Evolutionary conservation across 2,888 invertebrate genomes (phyloP).

Genomic region (Nomada ferruginata): DNA sequence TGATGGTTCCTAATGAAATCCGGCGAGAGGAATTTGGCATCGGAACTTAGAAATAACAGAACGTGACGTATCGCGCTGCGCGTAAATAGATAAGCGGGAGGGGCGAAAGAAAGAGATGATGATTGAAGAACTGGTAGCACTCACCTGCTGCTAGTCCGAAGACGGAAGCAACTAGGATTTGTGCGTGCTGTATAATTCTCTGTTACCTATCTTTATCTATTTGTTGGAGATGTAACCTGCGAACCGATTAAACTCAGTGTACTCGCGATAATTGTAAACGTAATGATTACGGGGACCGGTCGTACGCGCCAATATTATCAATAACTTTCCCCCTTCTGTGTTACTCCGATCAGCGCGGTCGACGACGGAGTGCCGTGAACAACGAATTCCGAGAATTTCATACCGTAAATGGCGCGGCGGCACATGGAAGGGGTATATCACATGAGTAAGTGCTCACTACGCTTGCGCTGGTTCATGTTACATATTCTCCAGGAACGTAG

Average conservation of each 20-base stretch:
- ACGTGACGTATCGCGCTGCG: conserved; percentile 53
- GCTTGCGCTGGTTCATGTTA: conserved; percentile 25
- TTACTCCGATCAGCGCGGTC: conserved; percentile 54
- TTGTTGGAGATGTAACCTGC: conserved; percentile 29
- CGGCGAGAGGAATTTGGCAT: not conserved
- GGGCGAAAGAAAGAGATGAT: conserved; percentile 39
- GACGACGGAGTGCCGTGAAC: conserved; percentile 59
- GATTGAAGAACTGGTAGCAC: conserved; percentile 37
- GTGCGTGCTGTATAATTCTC: conserved; percentile 3
- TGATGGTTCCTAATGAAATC: not conserved
- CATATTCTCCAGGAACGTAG: conserved; percentile 28
- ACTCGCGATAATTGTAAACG: conserved; percentile 51
- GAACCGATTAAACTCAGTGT: conserved; percentile 29
- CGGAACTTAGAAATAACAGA: conserved; percentile 8
- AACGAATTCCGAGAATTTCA: conserved; percentile 77
- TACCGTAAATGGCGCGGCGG: conserved; percentile 77
- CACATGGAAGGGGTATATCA: conserved; percentile 66
- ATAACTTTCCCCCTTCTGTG: conserved; percentile 59
- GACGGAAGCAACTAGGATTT: conserved; percentile 63
- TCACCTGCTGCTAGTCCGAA: conserved; percentile 71
- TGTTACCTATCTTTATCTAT: conserved; percentile 20
- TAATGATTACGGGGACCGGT: conserved; percentile 64
- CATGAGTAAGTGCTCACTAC: conserved; percentile 62
- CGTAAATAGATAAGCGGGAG: conserved; percentile 67
- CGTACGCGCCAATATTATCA: conserved; percentile 68